Conservation (phyloP, 2,113 vertebrate genomes). For the Caracal caracal region DNA sequence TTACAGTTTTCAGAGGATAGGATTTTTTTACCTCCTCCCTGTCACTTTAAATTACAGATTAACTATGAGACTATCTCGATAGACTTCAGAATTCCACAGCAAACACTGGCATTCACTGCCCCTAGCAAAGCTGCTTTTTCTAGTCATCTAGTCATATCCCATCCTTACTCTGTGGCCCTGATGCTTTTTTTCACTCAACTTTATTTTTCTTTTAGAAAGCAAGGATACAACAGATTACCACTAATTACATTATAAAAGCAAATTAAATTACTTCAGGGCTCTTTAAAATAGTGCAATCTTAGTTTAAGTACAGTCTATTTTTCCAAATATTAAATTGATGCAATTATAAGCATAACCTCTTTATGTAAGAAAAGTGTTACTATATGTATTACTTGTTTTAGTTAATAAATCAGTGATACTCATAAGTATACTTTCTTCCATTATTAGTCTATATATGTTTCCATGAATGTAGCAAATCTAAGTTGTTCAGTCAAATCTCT, state of each 20-base stretch:
- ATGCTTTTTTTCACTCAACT: neutral
- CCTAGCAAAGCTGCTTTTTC: neutral
- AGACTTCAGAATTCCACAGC: neutral
- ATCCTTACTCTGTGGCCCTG: neutral
- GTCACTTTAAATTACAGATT: neutral
- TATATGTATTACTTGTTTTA: neutral
- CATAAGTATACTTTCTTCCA: neutral
- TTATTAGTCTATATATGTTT: neutral
- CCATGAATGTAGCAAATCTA: neutral
- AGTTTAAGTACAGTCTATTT: neutral
- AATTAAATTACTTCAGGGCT: neutral
- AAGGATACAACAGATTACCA: neutral
- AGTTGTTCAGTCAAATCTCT: neutral
- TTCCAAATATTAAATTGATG: neutral
- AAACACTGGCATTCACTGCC: neutral
- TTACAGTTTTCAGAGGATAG: neutral
- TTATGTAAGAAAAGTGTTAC: neutral
- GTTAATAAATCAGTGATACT: neutral
- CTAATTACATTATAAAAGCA: neutral
- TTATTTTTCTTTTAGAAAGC: conserved; percentile 12
- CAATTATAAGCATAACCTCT: neutral
- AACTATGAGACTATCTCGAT: neutral
- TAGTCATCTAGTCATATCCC: neutral
- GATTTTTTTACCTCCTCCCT: neutral
- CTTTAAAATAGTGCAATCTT: neutral